These are phyloP conservation scores for Sebastiscus albofasciatus DNA, from an alignment of 2,797 vertebrate genomes.

Conservation along the genomic window DNA sequence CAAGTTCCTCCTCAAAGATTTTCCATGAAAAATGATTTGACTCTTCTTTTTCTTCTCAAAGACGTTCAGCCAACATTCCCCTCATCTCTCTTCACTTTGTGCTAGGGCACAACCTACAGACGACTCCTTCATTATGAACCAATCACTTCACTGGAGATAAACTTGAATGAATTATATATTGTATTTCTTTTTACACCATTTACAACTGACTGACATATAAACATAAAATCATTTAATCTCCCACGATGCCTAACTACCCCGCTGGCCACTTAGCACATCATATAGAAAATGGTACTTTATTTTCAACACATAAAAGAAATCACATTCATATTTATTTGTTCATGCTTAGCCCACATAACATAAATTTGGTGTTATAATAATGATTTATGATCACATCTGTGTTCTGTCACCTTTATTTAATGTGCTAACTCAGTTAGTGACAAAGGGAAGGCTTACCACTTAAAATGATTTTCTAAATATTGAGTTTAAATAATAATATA, in stretches of 20 bases:
- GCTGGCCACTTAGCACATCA: background rate
- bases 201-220: background rate
- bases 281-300: background rate
- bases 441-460: no score
- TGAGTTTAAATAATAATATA: background rate
- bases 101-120: background rate
- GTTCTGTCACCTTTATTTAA: background rate
- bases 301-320: background rate
- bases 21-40: slow-evolving; percentile 42
- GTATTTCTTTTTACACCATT: background rate
- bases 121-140: background rate
- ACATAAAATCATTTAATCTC: background rate
- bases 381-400: background rate
- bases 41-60: background rate
- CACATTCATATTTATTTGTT: background rate
- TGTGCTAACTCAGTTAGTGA: background rate
- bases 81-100: background rate
- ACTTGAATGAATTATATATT: background rate
- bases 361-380: background rate
- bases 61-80: slow-evolving; percentile 17
- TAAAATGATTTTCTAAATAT: background rate
- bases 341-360: background rate
- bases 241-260: background rate
- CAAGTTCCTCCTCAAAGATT: slow-evolving; percentile 6
- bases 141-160: background rate